phyloP scores from a whole-genome alignment of 2,888 invertebrate genomes.

The Plebejus anna region DNA sequence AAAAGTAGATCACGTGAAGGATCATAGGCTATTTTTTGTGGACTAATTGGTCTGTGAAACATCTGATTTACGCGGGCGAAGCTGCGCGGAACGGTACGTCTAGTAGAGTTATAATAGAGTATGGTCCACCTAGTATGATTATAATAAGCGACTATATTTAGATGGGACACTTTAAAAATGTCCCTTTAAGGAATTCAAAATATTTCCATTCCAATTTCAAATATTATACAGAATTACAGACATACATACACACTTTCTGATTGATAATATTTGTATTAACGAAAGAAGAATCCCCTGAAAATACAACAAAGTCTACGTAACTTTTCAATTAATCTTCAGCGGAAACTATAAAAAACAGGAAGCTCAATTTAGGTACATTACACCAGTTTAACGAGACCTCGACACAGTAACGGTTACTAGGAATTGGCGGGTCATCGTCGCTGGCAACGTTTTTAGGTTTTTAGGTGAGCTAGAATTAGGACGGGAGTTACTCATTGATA shows the following conservation, averaged over 20 bases:
- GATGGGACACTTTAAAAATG: no score
- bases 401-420: neutral
- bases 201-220: no score
- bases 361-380: slow-evolving; percentile 22
- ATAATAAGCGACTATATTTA: no score
- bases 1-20: no score
- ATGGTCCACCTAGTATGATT: neutral
- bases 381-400: neutral
- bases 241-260: no score
- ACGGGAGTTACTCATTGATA: slow-evolving; percentile 25
- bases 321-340: slow-evolving; percentile 18
- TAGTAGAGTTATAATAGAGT: no score
- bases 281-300: neutral
- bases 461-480: slow-evolving; percentile 23
- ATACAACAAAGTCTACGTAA: neutral
- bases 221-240: no score
- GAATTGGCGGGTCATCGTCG: neutral
- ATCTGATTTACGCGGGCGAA: no score
- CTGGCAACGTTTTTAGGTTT: slow-evolving; percentile 24
- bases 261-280: neutral
- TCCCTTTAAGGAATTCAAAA: no score
- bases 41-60: no score
- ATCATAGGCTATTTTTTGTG: no score
- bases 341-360: slow-evolving; percentile 26
- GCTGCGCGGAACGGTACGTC: no score